Base-by-base conservation (phyloP, 2,888 invertebrate genomes). In the Strigamia transsilvanica region DNA sequence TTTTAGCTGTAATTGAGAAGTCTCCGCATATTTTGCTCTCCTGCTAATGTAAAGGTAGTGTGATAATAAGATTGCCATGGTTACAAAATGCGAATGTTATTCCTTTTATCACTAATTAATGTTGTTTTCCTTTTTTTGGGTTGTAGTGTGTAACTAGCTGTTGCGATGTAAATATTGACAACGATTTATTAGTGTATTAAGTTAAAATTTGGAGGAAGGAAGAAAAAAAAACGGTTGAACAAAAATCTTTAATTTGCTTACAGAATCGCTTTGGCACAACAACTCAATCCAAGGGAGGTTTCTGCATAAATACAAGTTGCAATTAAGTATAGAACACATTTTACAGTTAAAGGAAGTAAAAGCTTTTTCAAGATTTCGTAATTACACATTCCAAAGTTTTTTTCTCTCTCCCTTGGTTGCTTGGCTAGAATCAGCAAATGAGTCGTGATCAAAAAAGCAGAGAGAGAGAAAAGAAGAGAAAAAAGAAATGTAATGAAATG, bases 261-360 rank as follows among this genome's bases (percentile, higher is more conserved):
- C 27, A 18, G 18, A 18, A 51, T 13, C 51, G 51, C 12, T 51
- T 51, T 51, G 51, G 51, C 51, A 51, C 51, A 51, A 51, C 51
- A 51, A 51, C 38, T 38, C 38, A 4, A 51, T 18, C 12, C 51
- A 12, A 13, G 51, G 51, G 51, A 18, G 51, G 1, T 51, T 51
- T 51, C 51, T 51, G 15, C 51, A 51, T 51, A 51, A 51, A 51
- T 51, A 51, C 51, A 51, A 51, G 4, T 6, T 51, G 51, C 51
- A 51, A 51, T 51, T 51, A 51, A 51, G 51, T 51, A 51, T 15
- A 18, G 51, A 51, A 51, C 51, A 51, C 51, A 51, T 51, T 51
- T 51, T 51, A 51, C 51, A 51, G 51, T 51, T 51, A 51, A 51
- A 38, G 51, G 51, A 51, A 51, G 15, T 51, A 51, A 51, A 51